Base-by-base conservation (phyloP, 2,888 invertebrate species). In the Drosophila atripex region DNA sequence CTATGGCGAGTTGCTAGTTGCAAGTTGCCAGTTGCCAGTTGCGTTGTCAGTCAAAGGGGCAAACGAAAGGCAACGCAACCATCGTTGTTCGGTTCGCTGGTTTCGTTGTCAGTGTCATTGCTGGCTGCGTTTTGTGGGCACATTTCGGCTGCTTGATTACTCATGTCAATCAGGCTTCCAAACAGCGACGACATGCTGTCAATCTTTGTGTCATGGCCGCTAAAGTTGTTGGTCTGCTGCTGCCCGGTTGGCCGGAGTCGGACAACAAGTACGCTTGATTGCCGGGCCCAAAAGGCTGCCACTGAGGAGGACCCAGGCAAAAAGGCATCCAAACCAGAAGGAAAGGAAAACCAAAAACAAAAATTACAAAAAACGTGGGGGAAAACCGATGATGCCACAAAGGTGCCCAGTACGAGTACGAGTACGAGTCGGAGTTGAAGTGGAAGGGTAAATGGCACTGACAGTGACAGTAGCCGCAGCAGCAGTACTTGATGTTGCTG, bases 151-250 rank as follows among this genome's bases (percentile, higher is more conserved):
- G 89, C 90, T 90, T 90, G 90, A 90, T 90, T 90, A 90, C 90
- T 90, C 90, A 90, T 90, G 90, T 90, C 90, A 90, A 90, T 90
- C 90, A 90, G 90, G 85, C 85, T 89, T 89, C 85, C 90, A 89
- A 88, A 79, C 84, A 86, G 85, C 88, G 80, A 86, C 90, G 90
- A 90, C 90, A 90, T 90, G 89, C 89, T 90, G 90, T 90, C 90
- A 90, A 90, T 90, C 90, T 89, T 90, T 86, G 87, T 89, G 89
- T 90, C 90, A 89, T 86, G 89, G 83, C 87, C 88, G 77, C 76
- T 76, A 72, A 72, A 63, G 75, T 78, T 83, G 74, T 60, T 75
- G 68, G 53, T 69, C 43, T 18, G 43, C 16, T 54, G 52, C 25
- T n/a, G 51, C 25, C 47, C 41, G 14, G 43, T 18, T 1, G 46